Conservation (phyloP, 23 tunicate species). For the Styela clava region DNA sequence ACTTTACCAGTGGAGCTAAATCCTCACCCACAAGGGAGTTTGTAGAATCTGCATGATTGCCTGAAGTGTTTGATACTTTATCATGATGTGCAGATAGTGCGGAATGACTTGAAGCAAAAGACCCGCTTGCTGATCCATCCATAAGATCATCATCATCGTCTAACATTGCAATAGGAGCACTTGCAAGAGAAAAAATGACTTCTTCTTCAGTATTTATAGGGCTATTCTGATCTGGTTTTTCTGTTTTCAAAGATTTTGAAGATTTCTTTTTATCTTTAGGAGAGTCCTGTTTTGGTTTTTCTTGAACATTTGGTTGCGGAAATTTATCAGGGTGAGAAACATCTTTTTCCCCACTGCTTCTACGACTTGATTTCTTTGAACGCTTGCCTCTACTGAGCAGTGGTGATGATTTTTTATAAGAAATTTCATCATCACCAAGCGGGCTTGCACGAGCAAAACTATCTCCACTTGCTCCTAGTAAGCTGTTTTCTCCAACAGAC, state of each 20-base stretch:
- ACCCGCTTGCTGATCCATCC: background rate
- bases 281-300: background rate
- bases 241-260: background rate
- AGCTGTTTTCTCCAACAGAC: background rate
- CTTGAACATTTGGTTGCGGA: background rate
- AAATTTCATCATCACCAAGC: slow-evolving; percentile 15
- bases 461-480: slow-evolving; percentile 12
- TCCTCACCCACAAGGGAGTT: slow-evolving; percentile 12
- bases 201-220: slow-evolving; percentile 1
- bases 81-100: background rate
- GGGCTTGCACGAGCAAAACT: slow-evolving; percentile 13
- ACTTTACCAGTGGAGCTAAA: background rate
- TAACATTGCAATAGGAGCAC: slow-evolving; percentile 13
- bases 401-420: background rate
- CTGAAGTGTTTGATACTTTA: background rate
- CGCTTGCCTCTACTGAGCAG: background rate
- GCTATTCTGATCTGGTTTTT: background rate
- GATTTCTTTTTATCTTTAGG: background rate
- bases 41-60: background rate
- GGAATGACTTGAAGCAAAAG: slow-evolving; percentile 12
- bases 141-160: background rate
- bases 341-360: background rate
- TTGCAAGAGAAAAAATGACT: background rate
- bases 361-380: background rate
- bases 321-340: too few species aligned